Base-by-base conservation (phyloP, 2,888 invertebrate genomes). In the Chesias legatella region DNA sequence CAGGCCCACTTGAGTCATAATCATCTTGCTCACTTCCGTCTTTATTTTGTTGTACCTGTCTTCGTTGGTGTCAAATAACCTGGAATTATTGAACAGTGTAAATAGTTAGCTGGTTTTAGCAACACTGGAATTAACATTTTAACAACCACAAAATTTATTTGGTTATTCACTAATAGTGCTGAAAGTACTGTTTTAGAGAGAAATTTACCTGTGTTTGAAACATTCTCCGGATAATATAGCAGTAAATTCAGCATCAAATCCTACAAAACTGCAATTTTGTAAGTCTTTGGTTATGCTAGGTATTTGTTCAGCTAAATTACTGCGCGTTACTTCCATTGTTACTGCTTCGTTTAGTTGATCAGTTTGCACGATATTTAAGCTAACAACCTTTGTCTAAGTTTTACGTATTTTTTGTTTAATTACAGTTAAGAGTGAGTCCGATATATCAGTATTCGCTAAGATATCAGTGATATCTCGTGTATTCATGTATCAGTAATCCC, bases 241-340 rank as follows among this genome's bases (percentile, higher is more conserved):
- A 43, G 93, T 93, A 66, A 94, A 94, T 82, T 95, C 95, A 7
- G 92, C 90, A 73, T 95, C 95, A 52, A 95, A 86, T 8, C 92
- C 89, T 55, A 94, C 73, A 64, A 93, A 92, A 53, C 90, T 88
- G 6, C 92, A 89, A 31, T 83, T 80, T 62, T 90, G 84, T 13
- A 94, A 72, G 43, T 86, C 73, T 47, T 73, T 69, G 55, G 89
- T 78, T 51, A 94, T 89, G 56, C 89, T 77, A 6, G 90, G 89
- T 49, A 90, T 79, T 36, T 90, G 67, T 24, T 89, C 74, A 1
- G 79, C 62, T 65, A 94, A 93, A 74, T 94, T 94, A 17, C 80
- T 68, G 34, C 73, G 79, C 0, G 90, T 90, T 51, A 94, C 89
- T 66, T 92, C 91, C 93, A 93, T 94, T 36, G 48, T 5, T n/a